Base-by-base conservation (phyloP, 2,113 vertebrate genomes). In the Gallinago undulata region DNA sequence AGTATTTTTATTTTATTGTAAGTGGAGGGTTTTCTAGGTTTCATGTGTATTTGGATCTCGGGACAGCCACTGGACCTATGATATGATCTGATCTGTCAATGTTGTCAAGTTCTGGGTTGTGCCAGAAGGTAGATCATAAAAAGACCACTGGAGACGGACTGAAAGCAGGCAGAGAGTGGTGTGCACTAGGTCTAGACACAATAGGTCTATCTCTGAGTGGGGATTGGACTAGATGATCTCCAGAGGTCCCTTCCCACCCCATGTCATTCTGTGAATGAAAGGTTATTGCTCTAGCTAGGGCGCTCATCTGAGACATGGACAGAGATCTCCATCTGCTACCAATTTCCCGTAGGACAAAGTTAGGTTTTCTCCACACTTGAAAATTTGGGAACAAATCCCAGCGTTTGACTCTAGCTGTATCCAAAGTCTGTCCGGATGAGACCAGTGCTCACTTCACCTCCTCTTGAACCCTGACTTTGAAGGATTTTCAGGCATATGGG, bases 121-220 rank as follows among this genome's bases (percentile, higher is more conserved):
- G 74, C 45, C 41, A 45, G 45, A 45, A 50, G 10, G 13, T 50
- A 57, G 37, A 31, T 62, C 73, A 27, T 68, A 53, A 22, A 55
- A 86, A 53, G 37, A 37, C 25, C 2, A 5, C 14, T 19, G 21
- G 70, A 70, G 48, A 89, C 17, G 28, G 59, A 63, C 37, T 87
- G 80, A 84, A 78, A 63, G 37, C 37, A 69, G 55, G 48, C 10
- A 41, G 28, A 13, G 19, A 19, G 24, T 23, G 55, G 7, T 0
- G 0, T 43, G 30, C 21, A 10, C 2, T n/a, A 10, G 9, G 53
- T n/a, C 4, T 1, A 21, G 70, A 53, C 19, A 30, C 28, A 45
- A 7, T 1, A 60, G n/a, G 8, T 76, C 2, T 47, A 19, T 60
- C 39, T 60, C 43, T 47, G 64, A 72, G 10, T 21, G 19, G 47